Evolutionary conservation across 92 coral and sea anemone species (phyloP).

Genomic region (Anthopleura xanthogrammica): DNA sequence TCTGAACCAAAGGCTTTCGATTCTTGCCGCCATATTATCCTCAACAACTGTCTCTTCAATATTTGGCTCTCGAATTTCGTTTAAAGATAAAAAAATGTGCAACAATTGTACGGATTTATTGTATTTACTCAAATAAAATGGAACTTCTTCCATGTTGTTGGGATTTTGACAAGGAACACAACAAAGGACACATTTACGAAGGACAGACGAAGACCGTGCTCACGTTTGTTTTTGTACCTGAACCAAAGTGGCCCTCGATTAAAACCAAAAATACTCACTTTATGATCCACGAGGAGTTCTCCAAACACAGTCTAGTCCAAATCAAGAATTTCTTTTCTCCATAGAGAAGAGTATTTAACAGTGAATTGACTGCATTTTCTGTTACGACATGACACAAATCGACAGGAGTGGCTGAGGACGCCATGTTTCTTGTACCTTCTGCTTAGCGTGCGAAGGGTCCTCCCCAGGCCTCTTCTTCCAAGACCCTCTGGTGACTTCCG

Average conservation of each 20-base stretch:
- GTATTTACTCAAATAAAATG: background rate
- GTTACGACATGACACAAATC: slow-evolving; percentile 63
- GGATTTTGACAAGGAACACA: background rate
- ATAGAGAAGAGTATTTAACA: slow-evolving; percentile 51
- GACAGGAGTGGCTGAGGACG: slow-evolving; percentile 61
- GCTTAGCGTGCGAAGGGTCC: slow-evolving; percentile 16
- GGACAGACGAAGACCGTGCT: slow-evolving; percentile 1
- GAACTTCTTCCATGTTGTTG: background rate
- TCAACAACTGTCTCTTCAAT: background rate
- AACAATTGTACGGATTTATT: background rate
- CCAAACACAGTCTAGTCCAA: slow-evolving; percentile 76
- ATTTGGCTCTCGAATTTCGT: background rate
- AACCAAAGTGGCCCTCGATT: slow-evolving; percentile 22
- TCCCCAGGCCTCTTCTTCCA: slow-evolving; percentile 31
- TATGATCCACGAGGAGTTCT: slow-evolving; percentile 69
- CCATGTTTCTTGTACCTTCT: slow-evolving; percentile 52
- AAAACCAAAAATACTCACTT: slow-evolving; percentile 50
- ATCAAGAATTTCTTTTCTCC: slow-evolving; percentile 68
- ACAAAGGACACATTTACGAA: slow-evolving; percentile 10
- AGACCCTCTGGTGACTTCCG: background rate
- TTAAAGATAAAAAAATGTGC: background rate
- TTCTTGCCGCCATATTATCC: background rate
- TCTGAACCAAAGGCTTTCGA: background rate
- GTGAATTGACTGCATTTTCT: slow-evolving; percentile 68
- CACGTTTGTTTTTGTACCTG: slow-evolving; percentile 19